These are phyloP conservation scores for Orgyia antiqua DNA, from an alignment of 2,888 invertebrate genomes.

Conservation along the genomic window DNA sequence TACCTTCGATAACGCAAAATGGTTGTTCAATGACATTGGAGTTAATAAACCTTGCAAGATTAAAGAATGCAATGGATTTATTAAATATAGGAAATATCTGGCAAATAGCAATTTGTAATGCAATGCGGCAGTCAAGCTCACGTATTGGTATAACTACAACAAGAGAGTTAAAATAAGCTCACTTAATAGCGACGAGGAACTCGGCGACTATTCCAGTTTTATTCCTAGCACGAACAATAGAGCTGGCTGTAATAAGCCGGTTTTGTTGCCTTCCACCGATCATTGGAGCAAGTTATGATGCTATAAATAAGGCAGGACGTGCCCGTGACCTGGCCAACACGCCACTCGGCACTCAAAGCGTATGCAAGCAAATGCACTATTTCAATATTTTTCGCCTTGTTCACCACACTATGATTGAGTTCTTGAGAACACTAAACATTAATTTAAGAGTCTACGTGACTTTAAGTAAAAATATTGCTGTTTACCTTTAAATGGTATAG, in stretches of 20 bases:
- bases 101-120: constrained; percentile 35
- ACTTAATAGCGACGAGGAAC: too few relatives aligned
- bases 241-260: constrained; percentile 48
- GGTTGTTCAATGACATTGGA: constrained; percentile 40
- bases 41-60: constrained; percentile 25
- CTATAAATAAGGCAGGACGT: constrained; percentile 70
- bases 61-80: constrained; percentile 2
- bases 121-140: constrained; percentile 52
- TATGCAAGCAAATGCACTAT: constrained; percentile 19
- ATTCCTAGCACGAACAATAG: constrained; percentile 70
- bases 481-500: constrained; percentile 5
- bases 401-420: constrained; percentile 16
- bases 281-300: constrained; percentile 67
- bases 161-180: too few relatives aligned
- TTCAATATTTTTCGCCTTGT: constrained; percentile 22
- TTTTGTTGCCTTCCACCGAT: constrained; percentile 59
- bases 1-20: constrained; percentile 37
- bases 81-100: constrained; percentile 33
- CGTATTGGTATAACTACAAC: constrained; percentile 39
- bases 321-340: constrained; percentile 59
- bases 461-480: constrained; percentile 18
- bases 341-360: constrained; percentile 22
- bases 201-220: constrained; percentile 53
- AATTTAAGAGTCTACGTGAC: constrained; percentile 26
- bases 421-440: constrained; percentile 18